Evolutionary conservation across 2,888 invertebrate genomes (phyloP).

Genomic region (Pycnomerus fuliginosus): DNA sequence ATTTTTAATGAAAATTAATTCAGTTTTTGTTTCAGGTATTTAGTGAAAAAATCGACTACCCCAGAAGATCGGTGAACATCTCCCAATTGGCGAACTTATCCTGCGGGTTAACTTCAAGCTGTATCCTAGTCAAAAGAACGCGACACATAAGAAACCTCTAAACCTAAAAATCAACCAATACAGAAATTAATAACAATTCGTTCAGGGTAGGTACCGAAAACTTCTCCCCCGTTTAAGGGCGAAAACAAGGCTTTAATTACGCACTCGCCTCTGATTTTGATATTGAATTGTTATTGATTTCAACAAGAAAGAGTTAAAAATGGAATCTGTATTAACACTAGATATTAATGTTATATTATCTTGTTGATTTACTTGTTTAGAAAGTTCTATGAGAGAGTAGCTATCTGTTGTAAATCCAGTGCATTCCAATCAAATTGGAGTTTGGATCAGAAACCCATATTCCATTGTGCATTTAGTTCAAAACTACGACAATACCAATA

Average conservation of each 20-base stretch:
- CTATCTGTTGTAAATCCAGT: no score
- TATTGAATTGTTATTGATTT: slow-evolving; percentile 8
- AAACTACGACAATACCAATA: no score
- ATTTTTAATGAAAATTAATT: neutral
- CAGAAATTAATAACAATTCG: slow-evolving; percentile 6
- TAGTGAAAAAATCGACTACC: slow-evolving; percentile 81
- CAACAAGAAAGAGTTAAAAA: no score
- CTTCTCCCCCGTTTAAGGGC: slow-evolving; percentile 6
- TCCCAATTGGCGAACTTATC: slow-evolving; percentile 78
- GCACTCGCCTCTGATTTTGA: slow-evolving; percentile 11
- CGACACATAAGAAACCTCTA: slow-evolving; percentile 51
- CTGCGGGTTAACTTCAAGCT: slow-evolving; percentile 78
- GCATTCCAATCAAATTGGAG: no score
- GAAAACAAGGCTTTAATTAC: no score
- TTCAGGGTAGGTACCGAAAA: neutral
- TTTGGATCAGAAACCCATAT: no score
- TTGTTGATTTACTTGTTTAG: no score
- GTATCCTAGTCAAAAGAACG: slow-evolving; percentile 65
- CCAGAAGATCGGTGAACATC: slow-evolving; percentile 74
- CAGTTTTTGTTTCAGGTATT: slow-evolving; percentile 65
- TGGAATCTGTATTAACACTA: no score
- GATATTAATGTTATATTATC: neutral
- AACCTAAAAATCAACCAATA: slow-evolving; percentile 14
- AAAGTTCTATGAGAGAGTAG: no score
- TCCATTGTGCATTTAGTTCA: no score